Conservation (phyloP, 2,113 vertebrate genomes). For the Eulacestoma nigropectus region DNA sequence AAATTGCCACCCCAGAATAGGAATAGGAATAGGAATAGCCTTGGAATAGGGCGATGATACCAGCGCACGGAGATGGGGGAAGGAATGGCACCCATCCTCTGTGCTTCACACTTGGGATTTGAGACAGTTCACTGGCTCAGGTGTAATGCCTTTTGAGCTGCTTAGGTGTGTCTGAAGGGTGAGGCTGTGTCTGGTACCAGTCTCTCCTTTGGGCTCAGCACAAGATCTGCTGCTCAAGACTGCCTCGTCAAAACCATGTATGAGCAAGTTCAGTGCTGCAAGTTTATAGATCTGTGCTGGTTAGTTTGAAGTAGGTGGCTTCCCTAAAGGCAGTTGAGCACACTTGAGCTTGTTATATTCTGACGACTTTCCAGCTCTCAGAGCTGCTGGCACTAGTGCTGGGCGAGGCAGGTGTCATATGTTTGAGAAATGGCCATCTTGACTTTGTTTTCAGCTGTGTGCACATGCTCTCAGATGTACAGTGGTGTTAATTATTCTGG, state of each 20-base stretch:
- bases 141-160: background rate
- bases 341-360: accelerated
- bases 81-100: background rate
- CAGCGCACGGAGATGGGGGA: background rate
- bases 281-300: background rate
- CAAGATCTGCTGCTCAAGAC: background rate
- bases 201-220: background rate
- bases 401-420: accelerated
- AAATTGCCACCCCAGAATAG: conserved; percentile 3
- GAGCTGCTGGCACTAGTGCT: background rate
- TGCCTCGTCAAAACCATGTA: accelerated
- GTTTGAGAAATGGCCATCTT: background rate
- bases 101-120: background rate
- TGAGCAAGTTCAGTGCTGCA: background rate
- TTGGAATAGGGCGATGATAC: background rate
- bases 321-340: background rate
- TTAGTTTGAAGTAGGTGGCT: background rate
- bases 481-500: background rate
- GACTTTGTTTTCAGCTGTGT: background rate
- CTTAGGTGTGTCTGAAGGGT: background rate
- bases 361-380: background rate
- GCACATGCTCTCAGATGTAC: background rate
- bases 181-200: background rate
- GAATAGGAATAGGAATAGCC: no score
- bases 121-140: background rate